A percentile compares a stretch with the other conserved stretches of the same genome.
phyloP scores from a whole-genome alignment of 2,797 vertebrate species.

The Pelochelys cantorii region DNA sequence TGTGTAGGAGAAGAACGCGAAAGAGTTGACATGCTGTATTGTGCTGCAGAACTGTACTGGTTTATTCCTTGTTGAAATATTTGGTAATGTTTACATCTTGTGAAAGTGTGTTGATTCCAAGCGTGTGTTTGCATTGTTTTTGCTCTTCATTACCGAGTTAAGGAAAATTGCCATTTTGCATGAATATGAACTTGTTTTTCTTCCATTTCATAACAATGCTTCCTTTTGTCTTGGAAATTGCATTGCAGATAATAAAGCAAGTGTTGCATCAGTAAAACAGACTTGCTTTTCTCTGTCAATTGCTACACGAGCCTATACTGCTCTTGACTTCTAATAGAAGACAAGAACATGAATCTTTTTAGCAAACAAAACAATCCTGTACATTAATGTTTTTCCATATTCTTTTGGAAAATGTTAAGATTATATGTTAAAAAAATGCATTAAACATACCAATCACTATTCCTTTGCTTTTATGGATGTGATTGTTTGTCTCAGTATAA shows the following conservation, averaged over 20 bases:
- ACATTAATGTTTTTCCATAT: neutral
- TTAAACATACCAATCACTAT: neutral
- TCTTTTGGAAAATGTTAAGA: neutral
- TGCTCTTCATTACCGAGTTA: slow-evolving; percentile 11
- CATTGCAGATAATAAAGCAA: slow-evolving; percentile 11
- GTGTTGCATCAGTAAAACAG: neutral
- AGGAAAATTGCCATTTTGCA: neutral
- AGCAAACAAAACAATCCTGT: fast-evolving
- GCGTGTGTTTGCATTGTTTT: neutral
- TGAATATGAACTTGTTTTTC: neutral
- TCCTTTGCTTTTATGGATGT: neutral
- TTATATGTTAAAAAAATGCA: neutral
- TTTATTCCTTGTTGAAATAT: neutral
- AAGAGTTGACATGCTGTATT: neutral
- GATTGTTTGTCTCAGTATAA: neutral
- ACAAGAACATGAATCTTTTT: neutral
- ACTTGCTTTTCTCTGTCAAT: neutral
- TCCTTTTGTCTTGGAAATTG: neutral
- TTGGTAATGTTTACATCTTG: neutral
- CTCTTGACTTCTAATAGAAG: neutral
- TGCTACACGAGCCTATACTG: fast-evolving
- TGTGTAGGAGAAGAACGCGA: neutral
- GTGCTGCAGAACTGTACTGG: neutral
- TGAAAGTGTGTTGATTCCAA: neutral
- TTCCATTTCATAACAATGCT: neutral